Evolutionary conservation across 1,140 invertebrate species (phyloP).

Genomic region (Platorchestia sp.): DNA sequence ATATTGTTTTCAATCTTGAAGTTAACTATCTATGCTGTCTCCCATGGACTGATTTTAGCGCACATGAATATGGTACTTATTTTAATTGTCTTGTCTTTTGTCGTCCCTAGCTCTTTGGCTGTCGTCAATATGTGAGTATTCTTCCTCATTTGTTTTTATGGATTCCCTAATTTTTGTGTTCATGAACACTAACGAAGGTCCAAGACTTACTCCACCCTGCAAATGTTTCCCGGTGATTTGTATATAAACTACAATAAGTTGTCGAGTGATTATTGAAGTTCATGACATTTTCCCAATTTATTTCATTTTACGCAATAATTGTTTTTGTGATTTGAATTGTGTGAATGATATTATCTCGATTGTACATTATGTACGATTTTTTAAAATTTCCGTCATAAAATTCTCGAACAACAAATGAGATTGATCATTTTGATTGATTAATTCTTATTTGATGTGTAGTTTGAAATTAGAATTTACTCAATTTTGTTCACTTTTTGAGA

Average conservation of each 20-base stretch:
- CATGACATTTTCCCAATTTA: not conserved
- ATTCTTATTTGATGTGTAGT: not conserved
- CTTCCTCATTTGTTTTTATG: not conserved
- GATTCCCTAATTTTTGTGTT: not conserved
- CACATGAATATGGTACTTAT: not conserved
- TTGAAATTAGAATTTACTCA: not conserved
- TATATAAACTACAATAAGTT: not conserved
- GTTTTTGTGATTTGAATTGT: not conserved
- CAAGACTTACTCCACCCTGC: not conserved
- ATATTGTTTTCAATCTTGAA: too few relatives aligned
- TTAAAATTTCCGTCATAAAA: too few relatives aligned
- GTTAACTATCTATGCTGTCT: too few relatives aligned
- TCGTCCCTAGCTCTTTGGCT: conserved; percentile 7
- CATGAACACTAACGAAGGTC: not conserved
- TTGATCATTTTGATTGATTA: not conserved
- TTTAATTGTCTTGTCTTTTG: not conserved
- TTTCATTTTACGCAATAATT: not conserved
- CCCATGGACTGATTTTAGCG: not conserved
- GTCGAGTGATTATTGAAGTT: not conserved
- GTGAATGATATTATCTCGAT: not conserved
- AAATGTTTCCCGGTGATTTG: not conserved
- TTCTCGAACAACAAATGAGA: too few relatives aligned
- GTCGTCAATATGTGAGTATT: conserved; percentile 30
- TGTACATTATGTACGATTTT: too few relatives aligned
- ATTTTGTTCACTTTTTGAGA: not conserved